Conservation (phyloP, 2,888 invertebrate species). For the Sinotaia quadrata region DNA sequence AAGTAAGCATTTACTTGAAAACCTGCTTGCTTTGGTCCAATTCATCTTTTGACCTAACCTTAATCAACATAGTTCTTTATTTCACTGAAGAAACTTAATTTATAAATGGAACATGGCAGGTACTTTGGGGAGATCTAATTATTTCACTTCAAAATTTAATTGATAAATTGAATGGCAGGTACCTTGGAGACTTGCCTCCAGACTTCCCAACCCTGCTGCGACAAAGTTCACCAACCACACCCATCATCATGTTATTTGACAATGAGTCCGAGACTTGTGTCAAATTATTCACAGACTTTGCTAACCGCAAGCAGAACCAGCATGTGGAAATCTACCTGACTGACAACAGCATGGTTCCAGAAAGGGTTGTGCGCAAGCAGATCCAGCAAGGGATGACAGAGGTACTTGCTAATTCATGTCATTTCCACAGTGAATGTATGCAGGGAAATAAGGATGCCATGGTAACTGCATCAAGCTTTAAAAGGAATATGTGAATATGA, state of each 20-base stretch:
- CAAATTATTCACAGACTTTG: constrained; percentile 65
- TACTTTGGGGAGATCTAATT: no score
- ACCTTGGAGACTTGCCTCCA: constrained; percentile 59
- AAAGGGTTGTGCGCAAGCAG: constrained; percentile 57
- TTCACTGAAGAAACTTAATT: no score
- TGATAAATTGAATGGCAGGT: constrained; percentile 52
- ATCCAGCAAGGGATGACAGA: constrained; percentile 65
- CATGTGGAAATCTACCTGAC: constrained; percentile 52
- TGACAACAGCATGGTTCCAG: constrained; percentile 54
- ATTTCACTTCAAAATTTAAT: no score
- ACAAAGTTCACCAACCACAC: constrained; percentile 61
- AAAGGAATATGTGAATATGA: no score
- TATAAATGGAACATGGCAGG: no score
- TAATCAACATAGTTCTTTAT: no score
- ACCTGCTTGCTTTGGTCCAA: no score
- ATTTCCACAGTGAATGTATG: no score
- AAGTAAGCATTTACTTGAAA: no score
- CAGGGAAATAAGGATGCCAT: no score
- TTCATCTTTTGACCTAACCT: no score
- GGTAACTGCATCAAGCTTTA: no score
- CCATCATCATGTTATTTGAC: constrained; percentile 65
- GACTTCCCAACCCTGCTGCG: constrained; percentile 60
- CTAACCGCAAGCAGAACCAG: constrained; percentile 60
- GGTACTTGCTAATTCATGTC: constrained; percentile 42
- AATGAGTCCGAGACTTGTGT: constrained; percentile 62